Base-by-base conservation (phyloP, 2,888 invertebrate species). In the Erebia ligea region DNA sequence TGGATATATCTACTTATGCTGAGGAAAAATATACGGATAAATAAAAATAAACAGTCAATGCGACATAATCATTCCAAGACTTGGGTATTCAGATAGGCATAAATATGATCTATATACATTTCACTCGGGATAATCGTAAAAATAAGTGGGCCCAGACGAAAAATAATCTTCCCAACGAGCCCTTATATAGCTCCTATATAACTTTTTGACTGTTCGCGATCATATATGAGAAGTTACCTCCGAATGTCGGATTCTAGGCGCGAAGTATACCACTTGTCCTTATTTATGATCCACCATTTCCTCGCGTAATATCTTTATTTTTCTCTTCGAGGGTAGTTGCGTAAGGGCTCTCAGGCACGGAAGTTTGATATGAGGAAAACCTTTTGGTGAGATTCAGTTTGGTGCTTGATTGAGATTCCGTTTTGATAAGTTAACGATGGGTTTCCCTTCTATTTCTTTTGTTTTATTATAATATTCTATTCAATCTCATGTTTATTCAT, bases 201-300 rank as follows among this genome's bases (percentile, higher is more conserved):
- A 72, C 67, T 70, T 68, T 71, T 73, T 61, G 73, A 69, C 69
- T 73, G 73, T 73, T 72, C 69, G 69, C 64, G 69, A 71, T 71
- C 68, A 62, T 71, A 76, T 80, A 79, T 72, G 65, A 69, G 70
- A 73, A 64, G 77, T 75, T 79, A 70, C 77, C 76, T 77, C 77
- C 76, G 73, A 78, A 77, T 70, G 78, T 59, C 52, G 78, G 79
- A 75, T 76, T 76, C 77, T 77, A 78, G 79, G 80, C 81, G 82
- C 77, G 79, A 84, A 85, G 81, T 82, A 79, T 76, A 67, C 67
- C 59, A 85, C 86, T 86, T 81, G 79, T 77, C 76, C 77, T 88
- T 89, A 89, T 90, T 89, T 90, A 90, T 84, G 82, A 81, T 79
- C 81, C 79, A 79, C 84, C 83, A 86, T 87, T 89, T 86, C 82